phyloP scores from a whole-genome alignment of 2,113 vertebrate genomes.

The Petroica traversi region DNA sequence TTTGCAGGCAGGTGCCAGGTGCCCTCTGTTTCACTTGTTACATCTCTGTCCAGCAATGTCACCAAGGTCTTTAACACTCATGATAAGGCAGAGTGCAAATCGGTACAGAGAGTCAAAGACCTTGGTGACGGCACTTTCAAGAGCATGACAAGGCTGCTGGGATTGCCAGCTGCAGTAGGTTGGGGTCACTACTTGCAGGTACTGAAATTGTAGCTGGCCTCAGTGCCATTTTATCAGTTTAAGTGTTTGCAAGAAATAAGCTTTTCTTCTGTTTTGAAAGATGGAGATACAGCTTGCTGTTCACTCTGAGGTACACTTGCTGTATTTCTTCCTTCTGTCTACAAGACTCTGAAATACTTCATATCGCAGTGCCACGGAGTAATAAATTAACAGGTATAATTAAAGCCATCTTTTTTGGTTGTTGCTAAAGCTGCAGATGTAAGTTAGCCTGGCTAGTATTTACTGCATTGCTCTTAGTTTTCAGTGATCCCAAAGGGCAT shows the following conservation, averaged over 20 bases:
- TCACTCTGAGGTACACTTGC: neutral
- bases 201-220: neutral
- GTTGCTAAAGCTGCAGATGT: neutral
- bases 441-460: neutral
- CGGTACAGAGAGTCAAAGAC: constrained; percentile 7
- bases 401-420: neutral
- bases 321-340: neutral
- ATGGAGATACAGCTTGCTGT: neutral
- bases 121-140: neutral
- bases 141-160: neutral
- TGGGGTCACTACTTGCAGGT: neutral
- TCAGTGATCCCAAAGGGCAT: neutral
- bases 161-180: neutral
- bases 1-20: neutral
- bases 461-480: neutral
- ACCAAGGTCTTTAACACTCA: neutral
- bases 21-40: neutral
- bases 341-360: neutral
- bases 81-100: neutral
- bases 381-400: neutral
- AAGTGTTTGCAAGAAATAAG: neutral
- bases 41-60: constrained; percentile 2
- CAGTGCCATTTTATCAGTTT: neutral
- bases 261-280: neutral
- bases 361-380: neutral